Evolutionary conservation across 2,888 invertebrate genomes (phyloP).

Genomic region (Synanthedon myopaeformis): DNA sequence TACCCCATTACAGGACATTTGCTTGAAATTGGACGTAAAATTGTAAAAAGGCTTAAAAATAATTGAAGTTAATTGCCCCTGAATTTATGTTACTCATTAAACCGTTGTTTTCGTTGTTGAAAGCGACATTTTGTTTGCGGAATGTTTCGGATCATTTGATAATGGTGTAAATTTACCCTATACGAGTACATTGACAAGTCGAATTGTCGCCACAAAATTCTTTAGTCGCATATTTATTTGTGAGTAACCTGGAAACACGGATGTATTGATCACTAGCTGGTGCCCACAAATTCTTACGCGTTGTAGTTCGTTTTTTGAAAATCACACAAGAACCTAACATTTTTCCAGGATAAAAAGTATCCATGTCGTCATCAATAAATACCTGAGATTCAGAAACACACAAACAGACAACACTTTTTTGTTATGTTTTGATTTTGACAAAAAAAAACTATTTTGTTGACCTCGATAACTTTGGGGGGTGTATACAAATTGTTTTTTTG

Average conservation of each 20-base stretch:
- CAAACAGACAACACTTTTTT: too few relatives aligned
- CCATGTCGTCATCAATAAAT: too few relatives aligned
- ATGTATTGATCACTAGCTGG: too few relatives aligned
- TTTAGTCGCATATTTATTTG: not conserved
- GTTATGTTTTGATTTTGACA: too few relatives aligned
- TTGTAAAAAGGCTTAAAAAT: slow-evolving; percentile 14
- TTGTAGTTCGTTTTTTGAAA: too few relatives aligned
- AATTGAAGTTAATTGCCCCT: slow-evolving; percentile 25
- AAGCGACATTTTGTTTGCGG: not conserved
- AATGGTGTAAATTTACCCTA: not conserved
- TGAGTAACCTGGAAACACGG: not conserved
- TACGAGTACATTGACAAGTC: not conserved
- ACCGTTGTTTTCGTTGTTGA: slow-evolving; percentile 9
- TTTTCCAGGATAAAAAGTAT: too few relatives aligned
- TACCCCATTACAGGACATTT: slow-evolving; percentile 26
- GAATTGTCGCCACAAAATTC: not conserved
- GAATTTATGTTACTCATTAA: slow-evolving; percentile 22
- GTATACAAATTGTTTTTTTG: too few relatives aligned
- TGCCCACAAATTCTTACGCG: too few relatives aligned
- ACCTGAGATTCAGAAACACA: too few relatives aligned
- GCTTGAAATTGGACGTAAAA: slow-evolving; percentile 23
- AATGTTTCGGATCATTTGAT: not conserved
- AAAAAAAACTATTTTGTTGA: too few relatives aligned
- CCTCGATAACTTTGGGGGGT: too few relatives aligned
- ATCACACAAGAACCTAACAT: too few relatives aligned